Evolutionary conservation across 2,113 vertebrate species (phyloP).

Genomic region (Columbina picui): DNA sequence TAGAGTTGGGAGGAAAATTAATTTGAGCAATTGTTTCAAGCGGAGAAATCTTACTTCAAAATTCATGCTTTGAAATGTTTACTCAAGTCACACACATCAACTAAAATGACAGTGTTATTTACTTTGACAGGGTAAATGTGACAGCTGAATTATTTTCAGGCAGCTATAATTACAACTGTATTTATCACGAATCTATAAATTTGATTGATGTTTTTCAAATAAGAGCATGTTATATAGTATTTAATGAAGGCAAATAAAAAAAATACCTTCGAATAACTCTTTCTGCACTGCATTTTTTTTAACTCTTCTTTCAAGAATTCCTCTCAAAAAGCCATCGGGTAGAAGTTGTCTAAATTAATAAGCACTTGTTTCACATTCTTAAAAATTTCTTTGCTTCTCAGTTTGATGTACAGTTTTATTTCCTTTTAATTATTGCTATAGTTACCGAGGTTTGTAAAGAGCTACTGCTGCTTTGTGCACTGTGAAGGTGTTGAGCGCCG

Average conservation of each 20-base stretch:
- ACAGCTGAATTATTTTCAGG: constrained; percentile 65
- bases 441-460: not conserved
- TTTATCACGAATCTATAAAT: constrained; percentile 41
- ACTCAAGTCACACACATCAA: constrained; percentile 48
- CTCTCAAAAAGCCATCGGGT: constrained; percentile 33
- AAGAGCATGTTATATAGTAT: not conserved
- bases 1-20: constrained; percentile 50
- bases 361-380: not conserved
- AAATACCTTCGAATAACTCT: constrained; percentile 23
- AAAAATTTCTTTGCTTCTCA: constrained; percentile 8
- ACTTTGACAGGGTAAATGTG: constrained; percentile 57
- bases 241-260: constrained; percentile 30
- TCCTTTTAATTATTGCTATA: not conserved
- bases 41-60: constrained; percentile 40
- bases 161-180: constrained; percentile 41
- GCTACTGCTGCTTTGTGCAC: not conserved
- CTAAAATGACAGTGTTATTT: constrained; percentile 51
- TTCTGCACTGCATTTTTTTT: constrained; percentile 1
- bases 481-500: not conserved
- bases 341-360: constrained; percentile 44
- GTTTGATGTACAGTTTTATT: constrained; percentile 10
- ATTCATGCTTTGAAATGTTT: constrained; percentile 61
- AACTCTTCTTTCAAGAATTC: constrained; percentile 13
- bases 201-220: constrained; percentile 61
- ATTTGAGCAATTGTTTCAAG: constrained; percentile 67